Evolutionary conservation across 2,888 invertebrate genomes (phyloP).

Genomic region (Dryobotodes eremita): DNA sequence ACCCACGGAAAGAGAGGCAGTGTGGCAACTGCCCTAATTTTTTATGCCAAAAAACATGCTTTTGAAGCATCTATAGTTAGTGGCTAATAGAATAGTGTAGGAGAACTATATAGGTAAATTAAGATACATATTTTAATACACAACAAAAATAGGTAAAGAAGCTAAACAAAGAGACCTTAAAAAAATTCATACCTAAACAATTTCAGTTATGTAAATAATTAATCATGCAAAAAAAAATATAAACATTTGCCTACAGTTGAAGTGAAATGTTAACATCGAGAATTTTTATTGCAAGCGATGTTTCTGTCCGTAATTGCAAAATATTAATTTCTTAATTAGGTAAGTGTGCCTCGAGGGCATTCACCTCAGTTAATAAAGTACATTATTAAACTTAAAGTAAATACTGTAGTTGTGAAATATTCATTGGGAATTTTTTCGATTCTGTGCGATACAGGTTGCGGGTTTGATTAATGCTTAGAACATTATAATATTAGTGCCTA

Average conservation of each 20-base stretch:
- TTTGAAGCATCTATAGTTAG: background rate
- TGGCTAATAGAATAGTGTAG: background rate
- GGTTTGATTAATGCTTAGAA: background rate
- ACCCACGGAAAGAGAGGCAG: background rate
- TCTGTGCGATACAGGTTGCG: background rate
- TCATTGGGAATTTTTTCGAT: background rate
- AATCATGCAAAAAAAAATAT: conserved; percentile 1
- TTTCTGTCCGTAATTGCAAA: conserved; percentile 76
- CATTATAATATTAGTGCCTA: background rate
- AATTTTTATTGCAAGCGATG: conserved; percentile 69
- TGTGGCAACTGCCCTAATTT: no score
- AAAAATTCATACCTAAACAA: conserved; percentile 21
- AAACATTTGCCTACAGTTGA: conserved; percentile 26
- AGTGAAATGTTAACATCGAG: conserved; percentile 47
- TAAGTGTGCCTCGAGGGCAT: conserved; percentile 81
- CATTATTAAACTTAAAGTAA: background rate
- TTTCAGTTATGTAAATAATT: background rate
- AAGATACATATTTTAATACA: no score
- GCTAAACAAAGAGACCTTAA: conserved; percentile 2
- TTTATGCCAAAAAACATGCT: background rate
- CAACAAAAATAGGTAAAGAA: background rate
- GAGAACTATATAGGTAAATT: conserved; percentile 45
- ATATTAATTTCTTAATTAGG: conserved; percentile 77
- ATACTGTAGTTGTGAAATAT: conserved; percentile 5
- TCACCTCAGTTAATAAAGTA: conserved; percentile 71